Percentiles rank a stretch among this genome's conserved stretches.
Conservation (phyloP, 2,888 invertebrate genomes). For the Pedicia rivosa region DNA sequence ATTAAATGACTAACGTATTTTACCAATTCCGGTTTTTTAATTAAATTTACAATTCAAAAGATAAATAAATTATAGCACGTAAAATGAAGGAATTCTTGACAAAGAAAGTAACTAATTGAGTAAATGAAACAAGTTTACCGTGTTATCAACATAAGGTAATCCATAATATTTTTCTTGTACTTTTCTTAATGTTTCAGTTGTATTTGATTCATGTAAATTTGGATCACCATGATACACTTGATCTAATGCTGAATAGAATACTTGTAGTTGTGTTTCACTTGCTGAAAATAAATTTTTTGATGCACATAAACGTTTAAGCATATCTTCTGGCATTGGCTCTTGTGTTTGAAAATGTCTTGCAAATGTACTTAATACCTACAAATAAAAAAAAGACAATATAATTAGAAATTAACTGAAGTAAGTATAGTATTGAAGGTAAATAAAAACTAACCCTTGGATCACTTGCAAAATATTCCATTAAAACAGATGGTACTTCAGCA, state of each 20-base stretch:
- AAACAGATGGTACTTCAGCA: constrained; percentile 96
- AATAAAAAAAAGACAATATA: constrained; percentile 6
- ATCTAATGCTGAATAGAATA: constrained; percentile 84
- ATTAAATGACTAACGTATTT: too few relatives aligned
- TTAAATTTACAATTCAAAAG: too few relatives aligned
- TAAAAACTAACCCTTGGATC: constrained; percentile 50
- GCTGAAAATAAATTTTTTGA: constrained; percentile 80
- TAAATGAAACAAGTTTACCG: constrained; percentile 30
- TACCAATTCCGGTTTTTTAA: too few relatives aligned
- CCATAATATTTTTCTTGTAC: constrained; percentile 74
- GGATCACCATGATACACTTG: constrained; percentile 61
- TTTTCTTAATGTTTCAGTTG: constrained; percentile 57
- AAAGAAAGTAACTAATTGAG: too few relatives aligned
- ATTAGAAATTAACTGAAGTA: background rate
- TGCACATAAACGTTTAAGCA: constrained; percentile 63
- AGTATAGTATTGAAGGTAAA: background rate
- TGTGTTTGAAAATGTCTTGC: constrained; percentile 85
- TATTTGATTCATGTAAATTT: constrained; percentile 26
- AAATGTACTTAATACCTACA: constrained; percentile 63
- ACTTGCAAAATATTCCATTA: constrained; percentile 95
- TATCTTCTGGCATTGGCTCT: constrained; percentile 61
- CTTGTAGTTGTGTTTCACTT: constrained; percentile 75
- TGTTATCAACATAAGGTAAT: constrained; percentile 72
- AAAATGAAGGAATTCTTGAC: too few relatives aligned
- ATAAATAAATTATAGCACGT: constrained; percentile 4